Percentiles rank a stretch among this genome's conserved stretches.
Conservation (phyloP, 23 tunicate species). For the Diplosoma virens region DNA sequence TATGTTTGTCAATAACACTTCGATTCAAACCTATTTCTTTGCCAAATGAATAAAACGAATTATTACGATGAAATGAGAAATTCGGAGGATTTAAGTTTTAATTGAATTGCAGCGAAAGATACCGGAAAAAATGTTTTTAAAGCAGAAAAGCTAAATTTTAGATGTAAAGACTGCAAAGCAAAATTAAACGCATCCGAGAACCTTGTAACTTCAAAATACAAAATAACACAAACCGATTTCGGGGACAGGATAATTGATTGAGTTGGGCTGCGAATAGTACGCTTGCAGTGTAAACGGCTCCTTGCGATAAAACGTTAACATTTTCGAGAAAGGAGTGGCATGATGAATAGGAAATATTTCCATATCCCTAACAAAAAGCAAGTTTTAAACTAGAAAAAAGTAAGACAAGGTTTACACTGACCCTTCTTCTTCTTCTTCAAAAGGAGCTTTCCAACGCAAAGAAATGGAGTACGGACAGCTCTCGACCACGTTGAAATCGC, state of each 20-base stretch:
- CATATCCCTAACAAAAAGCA: conserved; percentile 42
- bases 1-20: too few species aligned
- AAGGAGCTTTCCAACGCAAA: conserved; percentile 67
- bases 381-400: neutral
- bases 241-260: conserved; percentile 43
- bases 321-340: conserved; percentile 69
- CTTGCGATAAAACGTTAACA: conserved; percentile 79
- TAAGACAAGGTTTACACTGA: neutral
- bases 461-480: conserved; percentile 80
- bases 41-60: too few species aligned
- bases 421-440: conserved; percentile 51
- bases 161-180: too few species aligned
- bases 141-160: too few species aligned
- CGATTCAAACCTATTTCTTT: too few species aligned
- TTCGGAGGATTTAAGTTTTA: too few species aligned
- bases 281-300: conserved; percentile 71
- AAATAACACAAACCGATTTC: conserved; percentile 59
- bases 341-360: conserved; percentile 84
- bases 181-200: too few species aligned
- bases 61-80: too few species aligned
- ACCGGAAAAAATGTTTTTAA: too few species aligned
- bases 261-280: conserved; percentile 46
- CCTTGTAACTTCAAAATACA: too few species aligned
- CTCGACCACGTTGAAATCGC: conserved; percentile 92
- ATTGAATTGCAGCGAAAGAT: too few species aligned